Conservation (phyloP, 2,888 invertebrate species). For the Drosophila demipolita region DNA sequence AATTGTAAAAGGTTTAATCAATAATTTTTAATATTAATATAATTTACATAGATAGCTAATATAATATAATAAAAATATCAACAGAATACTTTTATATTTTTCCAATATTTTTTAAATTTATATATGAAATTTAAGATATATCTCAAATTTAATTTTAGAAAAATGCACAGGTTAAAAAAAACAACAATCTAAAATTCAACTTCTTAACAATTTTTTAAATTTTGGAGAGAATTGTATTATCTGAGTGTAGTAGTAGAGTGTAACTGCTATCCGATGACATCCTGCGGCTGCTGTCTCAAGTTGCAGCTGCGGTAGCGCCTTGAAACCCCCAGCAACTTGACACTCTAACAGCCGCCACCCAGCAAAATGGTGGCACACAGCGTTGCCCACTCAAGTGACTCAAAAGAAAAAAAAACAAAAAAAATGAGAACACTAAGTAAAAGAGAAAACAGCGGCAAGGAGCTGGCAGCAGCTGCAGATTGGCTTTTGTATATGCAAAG, state of each 20-base stretch:
- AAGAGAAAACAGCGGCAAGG: slow-evolving; percentile 12
- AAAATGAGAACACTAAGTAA: background rate
- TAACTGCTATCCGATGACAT: slow-evolving; percentile 36
- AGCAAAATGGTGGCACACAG: slow-evolving; percentile 19
- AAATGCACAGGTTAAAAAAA: background rate
- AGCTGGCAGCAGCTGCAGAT: slow-evolving; percentile 43
- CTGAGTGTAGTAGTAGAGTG: slow-evolving; percentile 2
- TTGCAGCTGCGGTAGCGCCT: slow-evolving; percentile 49
- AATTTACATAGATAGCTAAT: no score
- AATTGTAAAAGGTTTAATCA: no score
- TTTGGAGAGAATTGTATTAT: background rate
- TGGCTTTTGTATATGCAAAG: slow-evolving; percentile 60
- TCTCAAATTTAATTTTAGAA: no score
- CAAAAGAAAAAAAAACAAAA: background rate
- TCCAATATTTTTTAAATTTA: no score
- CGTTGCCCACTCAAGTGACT: slow-evolving; percentile 4
- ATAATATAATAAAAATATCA: no score
- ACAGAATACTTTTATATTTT: no score
- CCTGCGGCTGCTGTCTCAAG: slow-evolving; percentile 71
- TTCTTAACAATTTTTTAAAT: background rate
- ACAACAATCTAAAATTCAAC: background rate
- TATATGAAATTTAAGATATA: no score
- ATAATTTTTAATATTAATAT: no score
- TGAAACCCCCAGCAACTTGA: slow-evolving; percentile 62
- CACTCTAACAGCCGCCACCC: slow-evolving; percentile 49